Evolutionary conservation across 2,113 vertebrate genomes (phyloP).

Genomic region (Lucifuga dentata): DNA sequence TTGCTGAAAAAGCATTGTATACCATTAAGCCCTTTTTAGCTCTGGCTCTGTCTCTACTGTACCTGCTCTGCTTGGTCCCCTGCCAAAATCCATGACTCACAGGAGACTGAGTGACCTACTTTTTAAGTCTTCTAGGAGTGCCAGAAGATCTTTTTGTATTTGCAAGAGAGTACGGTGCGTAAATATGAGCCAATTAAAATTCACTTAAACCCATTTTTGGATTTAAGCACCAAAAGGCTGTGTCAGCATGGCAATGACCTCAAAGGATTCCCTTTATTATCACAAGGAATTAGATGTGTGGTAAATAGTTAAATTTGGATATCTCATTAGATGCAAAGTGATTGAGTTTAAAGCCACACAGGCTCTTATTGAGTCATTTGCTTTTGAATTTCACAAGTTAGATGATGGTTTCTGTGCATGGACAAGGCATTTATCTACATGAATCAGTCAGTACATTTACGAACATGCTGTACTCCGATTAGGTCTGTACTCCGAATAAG

Average conservation of each 20-base stretch:
- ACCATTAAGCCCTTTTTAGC: conserved; percentile 53
- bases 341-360: conserved; percentile 60
- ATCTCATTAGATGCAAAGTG: conserved; percentile 70
- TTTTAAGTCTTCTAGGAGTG: conserved; percentile 79
- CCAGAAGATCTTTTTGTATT: conserved; percentile 76
- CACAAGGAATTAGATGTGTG: conserved; percentile 40
- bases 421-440: conserved; percentile 57
- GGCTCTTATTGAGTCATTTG: conserved; percentile 58
- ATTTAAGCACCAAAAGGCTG: conserved; percentile 70
- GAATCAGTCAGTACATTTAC: too few species aligned
- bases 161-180: conserved; percentile 71
- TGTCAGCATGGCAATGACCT: conserved; percentile 68
- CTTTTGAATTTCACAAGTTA: conserved; percentile 51
- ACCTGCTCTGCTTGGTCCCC: conserved; percentile 79
- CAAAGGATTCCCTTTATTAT: conserved; percentile 69
- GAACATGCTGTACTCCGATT: too few species aligned
- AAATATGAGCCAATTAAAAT: conserved; percentile 79
- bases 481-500: too few species aligned
- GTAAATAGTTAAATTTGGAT: conserved; percentile 66
- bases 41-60: conserved; percentile 61
- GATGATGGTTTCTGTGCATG: conserved; percentile 53
- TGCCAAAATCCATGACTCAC: conserved; percentile 83
- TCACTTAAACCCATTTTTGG: conserved; percentile 72
- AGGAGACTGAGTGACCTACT: conserved; percentile 85
- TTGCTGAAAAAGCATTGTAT: conserved; percentile 55